Conservation (phyloP, 1,140 invertebrate genomes). For the Zophobas morio region DNA sequence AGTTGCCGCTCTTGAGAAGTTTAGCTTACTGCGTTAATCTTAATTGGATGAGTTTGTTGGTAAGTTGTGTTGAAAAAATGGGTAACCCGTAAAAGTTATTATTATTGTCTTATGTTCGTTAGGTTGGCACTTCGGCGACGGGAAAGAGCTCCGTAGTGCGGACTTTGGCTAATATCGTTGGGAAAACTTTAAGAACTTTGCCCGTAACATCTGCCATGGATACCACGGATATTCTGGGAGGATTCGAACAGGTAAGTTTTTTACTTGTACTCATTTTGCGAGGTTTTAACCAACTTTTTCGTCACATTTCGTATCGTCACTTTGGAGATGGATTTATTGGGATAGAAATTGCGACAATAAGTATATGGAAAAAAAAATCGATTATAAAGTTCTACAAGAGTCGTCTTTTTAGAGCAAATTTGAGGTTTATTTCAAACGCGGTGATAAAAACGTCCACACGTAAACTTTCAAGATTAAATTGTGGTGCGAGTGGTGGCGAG, state of each 20-base stretch:
- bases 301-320: too few species aligned
- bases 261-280: background rate
- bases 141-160: constrained; percentile 90
- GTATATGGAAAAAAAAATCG: too few species aligned
- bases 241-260: constrained; percentile 92
- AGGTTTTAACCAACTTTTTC: too few species aligned
- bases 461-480: too few species aligned
- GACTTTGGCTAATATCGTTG: constrained; percentile 82
- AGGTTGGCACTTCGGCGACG: constrained; percentile 83
- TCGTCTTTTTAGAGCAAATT: too few species aligned
- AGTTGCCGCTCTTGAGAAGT: constrained; percentile 78
- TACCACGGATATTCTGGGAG: constrained; percentile 94
- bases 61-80: constrained; percentile 68
- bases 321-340: too few species aligned
- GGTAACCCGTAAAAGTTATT: background rate
- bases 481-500: too few species aligned
- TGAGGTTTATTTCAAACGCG: too few species aligned
- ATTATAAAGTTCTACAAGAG: too few species aligned
- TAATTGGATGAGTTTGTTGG: constrained; percentile 94
- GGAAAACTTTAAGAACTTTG: constrained; percentile 82
- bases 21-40: constrained; percentile 88
- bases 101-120: constrained; percentile 49
- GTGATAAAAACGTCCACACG: too few species aligned
- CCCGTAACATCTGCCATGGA: constrained; percentile 95
- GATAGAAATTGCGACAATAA: too few species aligned